Conservation (phyloP, 2,797 vertebrate genomes). For the Trematomus bernacchii region DNA sequence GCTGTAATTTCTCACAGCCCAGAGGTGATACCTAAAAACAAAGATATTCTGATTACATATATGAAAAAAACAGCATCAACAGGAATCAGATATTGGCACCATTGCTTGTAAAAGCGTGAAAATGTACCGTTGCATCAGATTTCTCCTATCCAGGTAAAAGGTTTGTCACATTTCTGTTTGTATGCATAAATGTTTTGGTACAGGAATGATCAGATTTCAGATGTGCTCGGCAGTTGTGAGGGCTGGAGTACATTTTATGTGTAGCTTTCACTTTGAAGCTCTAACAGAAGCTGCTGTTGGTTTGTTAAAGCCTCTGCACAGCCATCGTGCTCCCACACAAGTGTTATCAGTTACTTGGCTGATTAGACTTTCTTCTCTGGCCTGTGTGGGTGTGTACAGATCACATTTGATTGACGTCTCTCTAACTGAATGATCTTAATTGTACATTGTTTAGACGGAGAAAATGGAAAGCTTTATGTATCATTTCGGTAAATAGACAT, state of each 20-base stretch:
- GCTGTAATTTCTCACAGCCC: too few species aligned
- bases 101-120: not conserved
- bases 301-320: constrained; percentile 32
- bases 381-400: constrained; percentile 59
- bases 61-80: not conserved
- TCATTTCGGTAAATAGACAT: not conserved
- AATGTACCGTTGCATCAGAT: not conserved
- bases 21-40: too few species aligned
- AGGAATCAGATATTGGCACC: too few species aligned
- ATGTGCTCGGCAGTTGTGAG: constrained; percentile 4
- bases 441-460: constrained; percentile 22
- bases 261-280: constrained; percentile 35
- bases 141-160: not conserved
- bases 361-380: constrained; percentile 56
- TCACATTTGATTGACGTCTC: constrained; percentile 56
- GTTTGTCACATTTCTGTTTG: not conserved
- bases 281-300: constrained; percentile 25
- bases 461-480: constrained; percentile 19
- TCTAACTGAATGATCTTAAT: constrained; percentile 24
- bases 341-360: constrained; percentile 58
- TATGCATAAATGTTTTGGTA: constrained; percentile 7
- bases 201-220: constrained; percentile 5
- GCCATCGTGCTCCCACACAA: constrained; percentile 54
- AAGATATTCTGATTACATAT: not conserved
- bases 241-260: constrained; percentile 7